Conservation (phyloP, 2,797 vertebrate species). For the Falco berigora region DNA sequence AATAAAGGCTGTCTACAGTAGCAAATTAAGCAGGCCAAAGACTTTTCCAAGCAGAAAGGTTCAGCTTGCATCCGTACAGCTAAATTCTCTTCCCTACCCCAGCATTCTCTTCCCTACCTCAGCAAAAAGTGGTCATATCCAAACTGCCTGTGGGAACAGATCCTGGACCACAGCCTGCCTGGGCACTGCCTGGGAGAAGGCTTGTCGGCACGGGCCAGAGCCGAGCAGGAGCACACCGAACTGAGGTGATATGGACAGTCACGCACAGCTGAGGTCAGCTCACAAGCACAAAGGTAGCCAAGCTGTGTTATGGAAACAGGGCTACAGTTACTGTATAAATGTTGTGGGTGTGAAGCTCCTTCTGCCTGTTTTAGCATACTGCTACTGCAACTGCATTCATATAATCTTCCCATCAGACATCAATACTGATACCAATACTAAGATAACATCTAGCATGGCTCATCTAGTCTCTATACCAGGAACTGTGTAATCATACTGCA, state of each 20-base stretch:
- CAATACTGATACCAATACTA: background rate
- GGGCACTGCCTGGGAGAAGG: background rate
- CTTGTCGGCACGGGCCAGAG: accelerated
- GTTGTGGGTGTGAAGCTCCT: background rate
- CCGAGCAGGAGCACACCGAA: background rate
- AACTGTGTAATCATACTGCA: background rate
- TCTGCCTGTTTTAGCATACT: background rate
- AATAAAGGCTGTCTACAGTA: background rate
- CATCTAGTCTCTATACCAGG: background rate
- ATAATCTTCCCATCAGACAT: background rate
- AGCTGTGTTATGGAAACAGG: background rate
- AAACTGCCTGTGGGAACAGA: background rate
- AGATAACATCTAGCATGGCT: background rate
- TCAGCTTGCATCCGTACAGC: background rate
- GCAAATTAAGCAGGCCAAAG: background rate
- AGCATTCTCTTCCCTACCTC: background rate
- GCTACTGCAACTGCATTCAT: background rate
- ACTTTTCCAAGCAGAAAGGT: background rate
- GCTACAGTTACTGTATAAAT: background rate
- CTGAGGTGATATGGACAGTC: too few relatives aligned
- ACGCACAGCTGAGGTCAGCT: background rate
- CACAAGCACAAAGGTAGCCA: background rate
- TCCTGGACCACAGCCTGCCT: background rate
- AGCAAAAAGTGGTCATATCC: background rate
- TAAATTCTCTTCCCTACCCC: background rate